phyloP scores from a whole-genome alignment of 2,888 invertebrate species.

The Sepioteuthis lessoniana region DNA sequence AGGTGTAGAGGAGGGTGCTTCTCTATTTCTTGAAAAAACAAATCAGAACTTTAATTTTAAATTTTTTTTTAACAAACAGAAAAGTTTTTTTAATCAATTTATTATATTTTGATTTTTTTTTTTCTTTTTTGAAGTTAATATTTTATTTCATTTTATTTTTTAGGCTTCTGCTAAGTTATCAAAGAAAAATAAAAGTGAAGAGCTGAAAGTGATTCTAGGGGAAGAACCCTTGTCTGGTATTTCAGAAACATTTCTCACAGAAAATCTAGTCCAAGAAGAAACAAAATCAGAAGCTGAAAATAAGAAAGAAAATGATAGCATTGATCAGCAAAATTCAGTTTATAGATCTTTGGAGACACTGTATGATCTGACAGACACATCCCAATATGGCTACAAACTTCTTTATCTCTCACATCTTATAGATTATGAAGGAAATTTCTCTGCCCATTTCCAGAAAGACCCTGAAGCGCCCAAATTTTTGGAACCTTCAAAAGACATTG shows the following conservation, averaged over 20 bases:
- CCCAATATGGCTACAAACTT: neutral
- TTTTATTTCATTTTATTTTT: neutral
- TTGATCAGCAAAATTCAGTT: neutral
- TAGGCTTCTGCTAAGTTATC: neutral
- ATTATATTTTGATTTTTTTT: neutral
- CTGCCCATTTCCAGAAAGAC: slow-evolving; percentile 3
- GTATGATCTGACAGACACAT: neutral
- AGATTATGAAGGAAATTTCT: neutral
- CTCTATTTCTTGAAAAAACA: no score
- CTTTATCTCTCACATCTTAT: neutral
- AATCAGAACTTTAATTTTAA: no score
- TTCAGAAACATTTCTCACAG: neutral
- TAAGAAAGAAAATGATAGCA: neutral
- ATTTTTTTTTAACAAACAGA: no score
- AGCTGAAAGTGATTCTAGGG: neutral
- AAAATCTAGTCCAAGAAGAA: neutral
- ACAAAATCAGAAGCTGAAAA: neutral
- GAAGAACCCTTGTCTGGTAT: neutral
- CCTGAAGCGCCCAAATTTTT: neutral
- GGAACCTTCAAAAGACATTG: neutral
- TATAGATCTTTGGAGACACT: neutral
- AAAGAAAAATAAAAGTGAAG: neutral
- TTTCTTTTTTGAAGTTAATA: neutral
- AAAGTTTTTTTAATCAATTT: no score
- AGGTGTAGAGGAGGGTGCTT: no score